These are phyloP conservation scores for Stigmatopora argus DNA, from an alignment of 2,113 vertebrate genomes.

Conservation along the genomic window DNA sequence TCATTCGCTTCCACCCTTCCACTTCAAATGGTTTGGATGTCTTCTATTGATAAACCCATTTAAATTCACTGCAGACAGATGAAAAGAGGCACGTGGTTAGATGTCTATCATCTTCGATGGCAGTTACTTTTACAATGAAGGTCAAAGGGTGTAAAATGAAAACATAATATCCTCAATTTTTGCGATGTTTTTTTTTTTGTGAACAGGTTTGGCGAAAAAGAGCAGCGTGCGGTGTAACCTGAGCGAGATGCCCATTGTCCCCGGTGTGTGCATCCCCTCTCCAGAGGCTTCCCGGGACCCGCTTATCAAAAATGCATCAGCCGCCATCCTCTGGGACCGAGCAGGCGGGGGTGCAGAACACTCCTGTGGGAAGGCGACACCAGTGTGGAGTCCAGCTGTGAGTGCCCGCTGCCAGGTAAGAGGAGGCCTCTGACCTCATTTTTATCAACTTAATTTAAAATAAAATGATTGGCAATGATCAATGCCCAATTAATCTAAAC, in stretches of 20 bases:
- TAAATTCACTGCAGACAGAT: too few species aligned
- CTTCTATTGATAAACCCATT: too few species aligned
- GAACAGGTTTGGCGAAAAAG: conserved; percentile 19
- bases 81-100: too few species aligned
- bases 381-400: conserved; percentile 30
- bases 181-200: background rate
- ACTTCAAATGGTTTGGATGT: too few species aligned
- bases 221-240: conserved; percentile 60
- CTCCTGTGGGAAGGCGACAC: conserved; percentile 50
- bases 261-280: conserved; percentile 20
- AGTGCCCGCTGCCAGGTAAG: background rate
- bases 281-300: conserved; percentile 57
- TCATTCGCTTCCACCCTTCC: too few species aligned
- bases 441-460: background rate
- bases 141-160: too few species aligned
- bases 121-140: too few species aligned
- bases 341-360: conserved; percentile 12
- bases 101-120: too few species aligned
- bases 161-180: too few species aligned
- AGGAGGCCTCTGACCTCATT: background rate
- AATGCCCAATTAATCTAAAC: too few species aligned
- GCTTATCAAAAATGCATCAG: conserved; percentile 75
- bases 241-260: conserved; percentile 64
- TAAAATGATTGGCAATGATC: too few species aligned
- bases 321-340: conserved; percentile 30